Evolutionary conservation across 2,113 vertebrate genomes (phyloP), one percentile per base, ranked within the genome.

Genomic region (Grallaria varia): DNA sequence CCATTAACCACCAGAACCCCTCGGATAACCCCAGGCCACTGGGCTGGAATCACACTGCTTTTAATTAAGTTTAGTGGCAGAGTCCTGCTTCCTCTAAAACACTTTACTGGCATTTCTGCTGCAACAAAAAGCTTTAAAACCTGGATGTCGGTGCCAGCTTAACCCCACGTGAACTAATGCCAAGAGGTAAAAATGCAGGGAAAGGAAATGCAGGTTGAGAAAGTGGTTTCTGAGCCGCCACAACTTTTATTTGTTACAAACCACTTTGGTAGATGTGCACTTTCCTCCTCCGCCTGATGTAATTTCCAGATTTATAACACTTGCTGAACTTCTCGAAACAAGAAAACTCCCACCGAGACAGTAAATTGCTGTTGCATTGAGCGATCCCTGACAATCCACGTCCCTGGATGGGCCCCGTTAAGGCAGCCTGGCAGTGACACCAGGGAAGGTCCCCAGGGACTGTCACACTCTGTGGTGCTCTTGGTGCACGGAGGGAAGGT

Each of bases 401-500:
- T 96, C 56, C 39, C 68, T 27, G 3, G 12, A 39, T 5, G 53
- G 66, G 74, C 66, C 84, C 17, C 77, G 12, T 40, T 27, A 49
- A 49, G 42, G 78, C 50, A 81, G 60, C 40, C 60, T 58, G 87
- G 77, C 66, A 72, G 39, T 0, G 1, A 4, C 2, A 1, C 12
- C 27, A 67, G 59, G 28, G 67, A 50, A 73, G 82, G 45, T 4
- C 58, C 84, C 56, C 42, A 39, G 93, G 81, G 91, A 53, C 74
- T 79, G 52, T 49, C 44, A 9, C 6, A 64, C 66, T 87, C 93
- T 76, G 47, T 83, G 25, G 9, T 69, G 77, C 3, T 91, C 77
- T 5, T 47, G 62, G 85, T 85, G 91, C 94, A 31, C 84, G 89
- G 83, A 95, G 89, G 56, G 78, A 81, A 75, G 94, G 78, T 73